Conservation (phyloP, 2,888 invertebrate species). For the Hartigia nigra region DNA sequence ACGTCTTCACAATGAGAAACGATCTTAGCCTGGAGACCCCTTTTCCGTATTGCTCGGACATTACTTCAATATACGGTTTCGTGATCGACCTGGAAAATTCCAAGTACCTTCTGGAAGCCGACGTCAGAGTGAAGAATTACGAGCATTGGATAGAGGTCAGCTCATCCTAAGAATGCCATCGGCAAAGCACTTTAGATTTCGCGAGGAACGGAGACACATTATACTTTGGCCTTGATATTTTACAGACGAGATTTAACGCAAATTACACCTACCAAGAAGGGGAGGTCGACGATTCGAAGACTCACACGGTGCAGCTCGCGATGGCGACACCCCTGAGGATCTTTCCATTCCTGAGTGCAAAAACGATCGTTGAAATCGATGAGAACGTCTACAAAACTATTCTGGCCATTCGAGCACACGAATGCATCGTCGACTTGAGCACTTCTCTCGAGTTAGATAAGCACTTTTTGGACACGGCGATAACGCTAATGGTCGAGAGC, state of each 20-base stretch:
- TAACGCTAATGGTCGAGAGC: constrained; percentile 74
- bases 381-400: constrained; percentile 69
- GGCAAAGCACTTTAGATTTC: not conserved
- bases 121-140: constrained; percentile 66
- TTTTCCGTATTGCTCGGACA: constrained; percentile 65
- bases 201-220: not conserved
- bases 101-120: constrained; percentile 66
- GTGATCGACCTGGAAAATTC: constrained; percentile 63
- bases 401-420: constrained; percentile 67
- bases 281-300: constrained; percentile 59
- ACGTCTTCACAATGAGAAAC: constrained; percentile 70
- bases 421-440: constrained; percentile 68
- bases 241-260: constrained; percentile 66
- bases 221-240: constrained; percentile 36
- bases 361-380: constrained; percentile 65
- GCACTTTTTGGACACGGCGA: constrained; percentile 68
- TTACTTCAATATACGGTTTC: constrained; percentile 69
- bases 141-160: constrained; percentile 68
- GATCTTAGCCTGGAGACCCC: constrained; percentile 71
- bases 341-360: constrained; percentile 67
- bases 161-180: not conserved
- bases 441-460: constrained; percentile 70
- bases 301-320: constrained; percentile 67
- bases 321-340: constrained; percentile 70
- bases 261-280: constrained; percentile 68